Base-by-base conservation (phyloP, 2,888 invertebrate genomes). In the Melieria picta region DNA sequence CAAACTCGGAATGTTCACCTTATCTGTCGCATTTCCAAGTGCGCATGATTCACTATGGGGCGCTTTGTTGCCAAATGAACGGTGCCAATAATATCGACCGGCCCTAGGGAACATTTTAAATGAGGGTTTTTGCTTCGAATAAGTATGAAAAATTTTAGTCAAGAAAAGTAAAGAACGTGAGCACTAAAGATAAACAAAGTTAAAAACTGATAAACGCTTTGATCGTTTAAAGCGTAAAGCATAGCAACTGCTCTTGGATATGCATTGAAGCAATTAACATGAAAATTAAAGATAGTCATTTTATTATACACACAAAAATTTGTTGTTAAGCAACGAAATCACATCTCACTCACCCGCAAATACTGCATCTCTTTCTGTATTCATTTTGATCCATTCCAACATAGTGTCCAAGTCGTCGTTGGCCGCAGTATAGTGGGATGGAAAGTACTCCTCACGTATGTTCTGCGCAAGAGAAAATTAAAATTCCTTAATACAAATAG, bases 11-110 rank as follows among this genome's bases (percentile, higher is more conserved):
- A n/a, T 56, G 11, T 50, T 78, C 82, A 94, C 94, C 94, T 91
- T 76, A 95, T 91, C 66, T 91, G 92, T 47, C 89, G 89, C 85
- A 94, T 92, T 84, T 96, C 96, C 81, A 96, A 94, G 82, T 95
- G 95, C 0, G 96, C 96, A 86, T 96, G 96, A 75, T 94, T 93
- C 0, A 94, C 92, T 62, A 96, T 91, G 0, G 95, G 93, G 46
- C 95, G 88, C 7, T 90, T 87, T 0, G 96, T 93, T 10, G 92
- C 90, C 69, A 97, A 86, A 88, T 96, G 90, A 11, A 96, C 88
- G 55, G 93, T 91, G 9, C 96, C 94, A 90, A 94, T 92, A 0
- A 94, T 88, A 0, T 96, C 94, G 91, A 96, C 93, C 62, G 95
- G 93, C 5, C 95, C 95, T 83, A 43, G 1, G 30, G 3, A 30